Percentiles rank a stretch among this genome's conserved stretches.
Conservation (phyloP, 2,113 vertebrate species). For the Brienomyrus longianalis region DNA sequence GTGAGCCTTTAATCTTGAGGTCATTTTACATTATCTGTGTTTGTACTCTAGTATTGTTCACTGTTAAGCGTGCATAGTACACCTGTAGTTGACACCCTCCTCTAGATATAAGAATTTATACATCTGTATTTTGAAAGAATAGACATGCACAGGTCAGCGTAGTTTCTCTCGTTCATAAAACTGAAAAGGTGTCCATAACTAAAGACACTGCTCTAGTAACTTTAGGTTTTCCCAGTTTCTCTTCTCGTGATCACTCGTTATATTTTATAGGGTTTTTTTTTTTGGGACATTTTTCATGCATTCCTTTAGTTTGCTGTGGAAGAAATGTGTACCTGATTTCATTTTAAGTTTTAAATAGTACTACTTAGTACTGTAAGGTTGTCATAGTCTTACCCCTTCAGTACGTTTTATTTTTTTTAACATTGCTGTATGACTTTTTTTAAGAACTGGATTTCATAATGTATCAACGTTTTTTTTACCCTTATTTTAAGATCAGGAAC, state of each 20-base stretch:
- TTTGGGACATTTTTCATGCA: neutral
- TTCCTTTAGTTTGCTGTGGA: neutral
- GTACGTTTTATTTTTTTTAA: neutral
- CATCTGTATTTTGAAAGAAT: neutral
- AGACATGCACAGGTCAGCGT: neutral
- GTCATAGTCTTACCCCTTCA: neutral
- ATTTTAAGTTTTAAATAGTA: neutral
- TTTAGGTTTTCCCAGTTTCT: neutral
- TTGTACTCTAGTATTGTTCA: neutral
- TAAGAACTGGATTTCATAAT: slow-evolving; percentile 14
- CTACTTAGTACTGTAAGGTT: neutral
- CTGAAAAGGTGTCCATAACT: neutral
- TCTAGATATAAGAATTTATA: neutral
- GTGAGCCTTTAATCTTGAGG: neutral
- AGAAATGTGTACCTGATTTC: neutral
- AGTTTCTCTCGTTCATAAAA: neutral
- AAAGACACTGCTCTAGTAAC: neutral
- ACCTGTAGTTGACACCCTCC: slow-evolving; percentile 8
- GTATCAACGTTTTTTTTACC: neutral
- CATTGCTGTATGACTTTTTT: slow-evolving; percentile 1
- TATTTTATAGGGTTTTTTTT: neutral
- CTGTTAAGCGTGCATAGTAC: neutral
- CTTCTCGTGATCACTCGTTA: neutral
- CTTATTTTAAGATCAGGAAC: slow-evolving; percentile 16
- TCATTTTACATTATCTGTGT: neutral